These are phyloP conservation scores for Anisognathus igniventris DNA, from an alignment of 2,797 vertebrate species.

Conservation along the genomic window DNA sequence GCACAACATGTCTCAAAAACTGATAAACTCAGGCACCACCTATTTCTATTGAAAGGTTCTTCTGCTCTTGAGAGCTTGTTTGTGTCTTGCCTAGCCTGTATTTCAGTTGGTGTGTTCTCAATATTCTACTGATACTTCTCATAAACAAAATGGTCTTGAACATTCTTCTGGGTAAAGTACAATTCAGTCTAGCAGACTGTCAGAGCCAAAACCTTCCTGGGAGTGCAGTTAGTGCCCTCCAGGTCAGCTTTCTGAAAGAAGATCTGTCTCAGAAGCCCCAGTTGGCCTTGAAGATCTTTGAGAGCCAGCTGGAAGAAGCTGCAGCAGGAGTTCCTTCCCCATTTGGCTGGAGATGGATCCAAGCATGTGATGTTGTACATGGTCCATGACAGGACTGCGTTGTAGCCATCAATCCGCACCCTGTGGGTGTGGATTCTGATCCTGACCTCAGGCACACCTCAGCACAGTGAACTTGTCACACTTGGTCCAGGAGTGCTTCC, in stretches of 20 bases:
- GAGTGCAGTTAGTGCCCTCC: not conserved
- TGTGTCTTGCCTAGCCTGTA: not conserved
- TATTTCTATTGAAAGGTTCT: not conserved
- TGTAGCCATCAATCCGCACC: not conserved
- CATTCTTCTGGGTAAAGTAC: not conserved
- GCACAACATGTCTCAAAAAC: not conserved
- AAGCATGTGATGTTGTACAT: fast-evolving
- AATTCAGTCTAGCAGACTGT: not conserved
- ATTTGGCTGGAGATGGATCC: not conserved
- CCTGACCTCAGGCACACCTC: not conserved
- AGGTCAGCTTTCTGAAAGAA: not conserved
- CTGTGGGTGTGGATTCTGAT: not conserved
- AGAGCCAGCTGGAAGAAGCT: not conserved
- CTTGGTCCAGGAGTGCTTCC: not conserved
- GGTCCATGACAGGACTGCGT: not conserved
- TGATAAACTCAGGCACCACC: not conserved
- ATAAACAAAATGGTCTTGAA: not conserved
- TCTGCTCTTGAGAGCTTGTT: not conserved
- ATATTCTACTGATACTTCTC: not conserved
- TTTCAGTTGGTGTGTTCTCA: not conserved
- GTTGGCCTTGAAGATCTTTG: not conserved
- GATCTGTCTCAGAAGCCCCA: not conserved
- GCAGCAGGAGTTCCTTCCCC: fast-evolving
- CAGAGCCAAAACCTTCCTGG: not conserved
- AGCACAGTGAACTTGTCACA: not conserved